Conservation (phyloP, 2,888 invertebrate genomes). For the Lasius platythorax region DNA sequence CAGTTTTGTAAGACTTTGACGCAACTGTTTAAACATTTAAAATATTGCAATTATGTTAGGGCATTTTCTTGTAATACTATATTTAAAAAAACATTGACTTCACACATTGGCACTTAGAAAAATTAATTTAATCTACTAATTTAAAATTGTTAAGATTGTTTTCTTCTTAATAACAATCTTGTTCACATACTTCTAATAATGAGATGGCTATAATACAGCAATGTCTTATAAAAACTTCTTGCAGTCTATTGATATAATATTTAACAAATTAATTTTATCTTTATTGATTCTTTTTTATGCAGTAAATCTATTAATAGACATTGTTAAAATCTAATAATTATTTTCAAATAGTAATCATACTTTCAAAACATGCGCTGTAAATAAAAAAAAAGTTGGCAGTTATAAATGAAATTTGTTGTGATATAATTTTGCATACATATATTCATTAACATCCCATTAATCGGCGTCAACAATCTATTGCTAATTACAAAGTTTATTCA, state of each 20-base stretch:
- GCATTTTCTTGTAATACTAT: not conserved
- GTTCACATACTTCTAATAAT: not conserved
- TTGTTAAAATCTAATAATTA: not conserved
- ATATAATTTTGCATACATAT: not conserved
- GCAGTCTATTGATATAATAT: not conserved
- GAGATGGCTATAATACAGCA: not conserved
- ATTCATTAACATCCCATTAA: not conserved
- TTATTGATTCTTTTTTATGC: not conserved
- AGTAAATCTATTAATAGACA: not conserved
- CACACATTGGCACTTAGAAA: not conserved
- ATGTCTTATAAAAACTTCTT: not conserved
- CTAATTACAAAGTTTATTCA: slow-evolving; percentile 14
- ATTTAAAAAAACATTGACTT: not conserved
- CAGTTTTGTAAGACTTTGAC: too few relatives aligned
- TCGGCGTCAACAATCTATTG: not conserved
- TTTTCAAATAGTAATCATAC: not conserved
- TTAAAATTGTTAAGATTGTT: not conserved
- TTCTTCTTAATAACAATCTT: not conserved
- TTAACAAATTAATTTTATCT: slow-evolving; percentile 10
- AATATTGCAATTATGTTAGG: not conserved
- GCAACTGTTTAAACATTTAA: not conserved
- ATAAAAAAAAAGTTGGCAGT: not conserved
- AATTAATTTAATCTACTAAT: not conserved
- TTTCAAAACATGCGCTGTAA: not conserved
- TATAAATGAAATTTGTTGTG: not conserved